These are phyloP conservation scores for Amniataba percoides DNA, from an alignment of 2,797 vertebrate genomes.

Conservation along the genomic window DNA sequence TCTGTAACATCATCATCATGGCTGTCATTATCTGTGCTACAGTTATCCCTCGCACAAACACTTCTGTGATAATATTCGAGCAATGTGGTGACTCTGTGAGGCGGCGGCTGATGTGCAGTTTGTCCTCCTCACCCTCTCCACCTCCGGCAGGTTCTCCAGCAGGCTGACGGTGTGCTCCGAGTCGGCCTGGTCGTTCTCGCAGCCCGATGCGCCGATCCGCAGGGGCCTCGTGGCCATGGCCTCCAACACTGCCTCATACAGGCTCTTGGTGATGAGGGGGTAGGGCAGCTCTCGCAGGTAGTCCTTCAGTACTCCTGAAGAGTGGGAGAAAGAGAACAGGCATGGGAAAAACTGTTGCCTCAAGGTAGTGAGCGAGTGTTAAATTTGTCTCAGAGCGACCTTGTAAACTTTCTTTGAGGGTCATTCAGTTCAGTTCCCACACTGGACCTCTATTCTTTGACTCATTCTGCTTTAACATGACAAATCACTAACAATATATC, in stretches of 20 bases:
- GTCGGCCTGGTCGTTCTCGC: constrained; percentile 91
- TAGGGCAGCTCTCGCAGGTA: constrained; percentile 96
- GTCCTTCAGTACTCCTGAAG: constrained; percentile 95
- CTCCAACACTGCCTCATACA: constrained; percentile 94
- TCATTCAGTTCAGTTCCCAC: constrained; percentile 3
- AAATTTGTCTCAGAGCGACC: background rate
- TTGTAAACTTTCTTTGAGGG: background rate
- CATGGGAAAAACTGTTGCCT: constrained; percentile 6
- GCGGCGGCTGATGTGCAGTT: background rate
- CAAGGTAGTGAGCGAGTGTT: background rate
- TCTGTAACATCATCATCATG: constrained; percentile 18
- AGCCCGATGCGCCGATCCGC: constrained; percentile 88
- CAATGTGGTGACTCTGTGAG: background rate
- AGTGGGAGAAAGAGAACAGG: background rate
- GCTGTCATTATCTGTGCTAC: constrained; percentile 45
- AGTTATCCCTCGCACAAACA: constrained; percentile 32
- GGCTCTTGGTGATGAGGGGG: constrained; percentile 94
- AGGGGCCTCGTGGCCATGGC: constrained; percentile 92
- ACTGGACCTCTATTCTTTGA: background rate
- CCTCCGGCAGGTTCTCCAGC: constrained; percentile 91
- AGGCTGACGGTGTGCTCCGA: constrained; percentile 89
- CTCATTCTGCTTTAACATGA: constrained; percentile 31
- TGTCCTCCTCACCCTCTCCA: constrained; percentile 90
- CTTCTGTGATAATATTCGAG: background rate
- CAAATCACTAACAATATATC: constrained; percentile 32